Conservation (phyloP, 2,797 vertebrate species). For the Myiothlypis chrysogaster region DNA sequence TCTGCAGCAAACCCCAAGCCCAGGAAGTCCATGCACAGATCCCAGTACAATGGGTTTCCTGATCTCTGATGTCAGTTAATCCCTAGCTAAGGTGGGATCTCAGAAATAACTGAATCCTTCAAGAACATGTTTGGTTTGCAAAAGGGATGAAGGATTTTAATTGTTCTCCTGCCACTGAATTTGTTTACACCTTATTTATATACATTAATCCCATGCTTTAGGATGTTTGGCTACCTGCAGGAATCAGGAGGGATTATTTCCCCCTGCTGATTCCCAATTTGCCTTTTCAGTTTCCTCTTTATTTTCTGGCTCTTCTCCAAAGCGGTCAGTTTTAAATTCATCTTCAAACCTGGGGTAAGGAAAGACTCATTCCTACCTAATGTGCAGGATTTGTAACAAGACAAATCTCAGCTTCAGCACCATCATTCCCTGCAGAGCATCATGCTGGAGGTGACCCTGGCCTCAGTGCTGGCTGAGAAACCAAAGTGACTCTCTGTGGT, state of each 20-base stretch:
- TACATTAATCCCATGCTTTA: background rate
- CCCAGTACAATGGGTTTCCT: background rate
- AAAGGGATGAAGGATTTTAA: background rate
- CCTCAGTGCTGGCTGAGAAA: background rate
- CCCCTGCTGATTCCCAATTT: background rate
- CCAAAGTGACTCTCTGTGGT: background rate
- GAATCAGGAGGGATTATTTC: conserved; percentile 22
- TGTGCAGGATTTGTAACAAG: background rate
- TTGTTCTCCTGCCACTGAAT: background rate
- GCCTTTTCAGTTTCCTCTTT: background rate
- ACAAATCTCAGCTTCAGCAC: background rate
- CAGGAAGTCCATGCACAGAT: background rate
- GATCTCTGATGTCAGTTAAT: background rate
- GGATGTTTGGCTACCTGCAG: background rate
- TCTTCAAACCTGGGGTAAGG: background rate
- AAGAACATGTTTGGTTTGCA: background rate
- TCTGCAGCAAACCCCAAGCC: background rate
- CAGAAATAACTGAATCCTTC: conserved; percentile 14
- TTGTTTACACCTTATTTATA: conserved; percentile 24
- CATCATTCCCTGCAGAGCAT: background rate
- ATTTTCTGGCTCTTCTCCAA: background rate
- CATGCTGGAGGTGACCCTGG: background rate
- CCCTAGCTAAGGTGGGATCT: background rate
- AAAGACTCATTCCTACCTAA: background rate
- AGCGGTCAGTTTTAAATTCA: background rate